Evolutionary conservation across 2,113 vertebrate species (phyloP).

Genomic region (Pluvialis apricaria): DNA sequence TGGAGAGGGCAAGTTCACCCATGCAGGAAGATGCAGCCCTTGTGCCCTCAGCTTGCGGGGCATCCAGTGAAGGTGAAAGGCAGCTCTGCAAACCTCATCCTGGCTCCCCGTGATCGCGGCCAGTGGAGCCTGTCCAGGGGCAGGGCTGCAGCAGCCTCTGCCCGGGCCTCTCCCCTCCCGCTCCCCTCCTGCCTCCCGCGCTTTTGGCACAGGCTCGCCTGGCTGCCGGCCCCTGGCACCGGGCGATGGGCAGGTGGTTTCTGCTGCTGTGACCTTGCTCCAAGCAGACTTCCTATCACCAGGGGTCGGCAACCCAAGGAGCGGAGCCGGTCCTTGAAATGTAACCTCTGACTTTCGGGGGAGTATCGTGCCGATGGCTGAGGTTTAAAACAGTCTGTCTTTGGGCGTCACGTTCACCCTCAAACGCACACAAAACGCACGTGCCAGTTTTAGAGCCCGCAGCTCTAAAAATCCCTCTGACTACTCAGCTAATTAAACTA

Average conservation of each 20-base stretch:
- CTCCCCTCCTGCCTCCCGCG: neutral
- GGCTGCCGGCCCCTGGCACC: conserved; percentile 44
- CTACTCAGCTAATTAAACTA: neutral
- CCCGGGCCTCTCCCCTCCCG: neutral
- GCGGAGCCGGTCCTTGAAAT: neutral
- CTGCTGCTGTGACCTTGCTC: conserved; percentile 65
- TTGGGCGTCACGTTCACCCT: neutral
- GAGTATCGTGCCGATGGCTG: rapidly evolving
- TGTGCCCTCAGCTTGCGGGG: neutral
- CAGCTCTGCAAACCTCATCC: neutral
- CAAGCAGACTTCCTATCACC: conserved; percentile 60
- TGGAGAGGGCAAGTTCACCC: neutral
- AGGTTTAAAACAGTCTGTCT: neutral
- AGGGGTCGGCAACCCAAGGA: conserved; percentile 24
- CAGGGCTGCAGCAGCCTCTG: neutral
- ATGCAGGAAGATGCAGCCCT: neutral
- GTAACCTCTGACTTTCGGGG: conserved; percentile 21
- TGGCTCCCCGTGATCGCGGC: rapidly evolving
- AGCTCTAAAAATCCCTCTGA: neutral
- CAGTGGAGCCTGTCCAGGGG: neutral
- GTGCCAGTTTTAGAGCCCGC: neutral
- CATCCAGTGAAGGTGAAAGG: neutral
- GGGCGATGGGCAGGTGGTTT: conserved; percentile 28
- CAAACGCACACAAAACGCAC: rapidly evolving
- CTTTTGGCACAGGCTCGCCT: conserved; percentile 1